phyloP scores from a whole-genome alignment of 1,140 invertebrate species.

The Zaprionus taronus region DNA sequence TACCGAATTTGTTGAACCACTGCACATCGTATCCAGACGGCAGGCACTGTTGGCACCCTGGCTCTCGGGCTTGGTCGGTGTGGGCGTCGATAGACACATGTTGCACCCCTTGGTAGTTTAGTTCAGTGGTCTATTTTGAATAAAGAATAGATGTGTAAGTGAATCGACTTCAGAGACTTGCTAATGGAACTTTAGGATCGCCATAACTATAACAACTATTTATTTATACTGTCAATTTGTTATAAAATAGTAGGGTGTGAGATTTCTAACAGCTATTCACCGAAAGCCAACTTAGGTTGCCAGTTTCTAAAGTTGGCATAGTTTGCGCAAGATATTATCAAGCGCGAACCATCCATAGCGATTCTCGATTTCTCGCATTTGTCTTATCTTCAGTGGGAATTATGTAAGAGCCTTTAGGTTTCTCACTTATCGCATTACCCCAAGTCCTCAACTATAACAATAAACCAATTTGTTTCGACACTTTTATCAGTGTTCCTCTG shows the following conservation, averaged over 20 bases:
- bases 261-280: neutral
- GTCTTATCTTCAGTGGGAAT: constrained; percentile 23
- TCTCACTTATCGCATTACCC: constrained; percentile 20
- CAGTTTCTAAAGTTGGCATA: neutral
- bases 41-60: constrained; percentile 39
- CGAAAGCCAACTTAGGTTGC: neutral
- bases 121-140: constrained; percentile 31
- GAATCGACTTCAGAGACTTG: constrained; percentile 29
- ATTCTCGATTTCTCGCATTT: constrained; percentile 20
- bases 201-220: constrained; percentile 42
- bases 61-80: constrained; percentile 37
- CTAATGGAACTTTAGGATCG: constrained; percentile 60
- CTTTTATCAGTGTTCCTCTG: neutral
- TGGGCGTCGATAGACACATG: constrained; percentile 80
- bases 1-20: neutral
- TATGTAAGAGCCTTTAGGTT: constrained; percentile 9
- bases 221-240: constrained; percentile 2
- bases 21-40: constrained; percentile 38
- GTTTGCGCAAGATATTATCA: constrained; percentile 20
- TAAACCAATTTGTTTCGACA: constrained; percentile 16
- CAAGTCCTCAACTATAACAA: constrained; percentile 2
- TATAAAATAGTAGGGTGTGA: constrained; percentile 9
- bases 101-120: neutral
- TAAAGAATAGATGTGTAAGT: constrained; percentile 22
- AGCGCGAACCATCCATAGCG: neutral